Conservation (phyloP, 2,888 invertebrate genomes). For the Hirtodrosophila confusa region DNA sequence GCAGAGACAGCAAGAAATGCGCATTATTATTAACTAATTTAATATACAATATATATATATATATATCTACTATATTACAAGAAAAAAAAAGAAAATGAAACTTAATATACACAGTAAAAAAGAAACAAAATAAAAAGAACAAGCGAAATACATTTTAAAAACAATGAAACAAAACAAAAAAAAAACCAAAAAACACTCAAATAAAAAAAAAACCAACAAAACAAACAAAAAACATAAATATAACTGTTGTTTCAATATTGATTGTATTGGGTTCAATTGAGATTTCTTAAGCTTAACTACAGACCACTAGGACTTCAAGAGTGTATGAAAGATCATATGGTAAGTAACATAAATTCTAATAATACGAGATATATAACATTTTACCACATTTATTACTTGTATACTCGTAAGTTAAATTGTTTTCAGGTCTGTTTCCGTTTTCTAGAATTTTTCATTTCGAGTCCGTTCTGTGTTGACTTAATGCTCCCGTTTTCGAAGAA, state of each 20-base stretch:
- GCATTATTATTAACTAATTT: constrained; percentile 73
- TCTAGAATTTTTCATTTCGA: too few relatives aligned
- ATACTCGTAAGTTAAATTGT: too few relatives aligned
- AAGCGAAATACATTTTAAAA: constrained; percentile 47
- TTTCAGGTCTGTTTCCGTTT: too few relatives aligned
- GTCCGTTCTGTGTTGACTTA: too few relatives aligned
- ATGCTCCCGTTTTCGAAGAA: too few relatives aligned
- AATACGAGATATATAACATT: too few relatives aligned
- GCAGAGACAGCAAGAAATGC: constrained; percentile 57
- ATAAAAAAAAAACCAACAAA: constrained; percentile 43
- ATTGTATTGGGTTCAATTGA: too few relatives aligned
- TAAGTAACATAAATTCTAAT: too few relatives aligned
- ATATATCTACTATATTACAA: constrained; percentile 59
- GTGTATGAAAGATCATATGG: too few relatives aligned
- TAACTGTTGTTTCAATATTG: constrained; percentile 15
- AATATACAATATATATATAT: constrained; percentile 50
- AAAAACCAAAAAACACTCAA: constrained; percentile 45
- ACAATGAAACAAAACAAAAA: constrained; percentile 55
- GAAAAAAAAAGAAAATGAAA: constrained; percentile 34
- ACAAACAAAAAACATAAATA: constrained; percentile 43
- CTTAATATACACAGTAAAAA: constrained; percentile 35
- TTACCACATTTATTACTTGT: too few relatives aligned
- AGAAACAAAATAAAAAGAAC: constrained; percentile 27
- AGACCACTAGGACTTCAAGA: too few relatives aligned
- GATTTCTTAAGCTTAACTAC: too few relatives aligned